phyloP scores from a whole-genome alignment of 2,888 invertebrate genomes.

The Ochlodes sylvanus region DNA sequence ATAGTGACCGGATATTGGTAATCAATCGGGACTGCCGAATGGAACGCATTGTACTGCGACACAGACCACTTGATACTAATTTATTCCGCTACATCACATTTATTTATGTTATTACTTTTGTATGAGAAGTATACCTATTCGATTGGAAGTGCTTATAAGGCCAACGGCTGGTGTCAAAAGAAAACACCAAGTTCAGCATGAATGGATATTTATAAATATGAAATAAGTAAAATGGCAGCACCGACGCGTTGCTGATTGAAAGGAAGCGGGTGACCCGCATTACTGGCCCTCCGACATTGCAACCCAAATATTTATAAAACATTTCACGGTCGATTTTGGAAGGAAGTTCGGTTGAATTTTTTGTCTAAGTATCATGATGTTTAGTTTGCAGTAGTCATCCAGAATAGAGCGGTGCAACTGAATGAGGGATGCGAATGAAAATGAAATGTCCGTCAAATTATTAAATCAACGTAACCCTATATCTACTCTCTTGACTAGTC shows the following conservation, averaged over 20 bases:
- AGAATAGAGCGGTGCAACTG: constrained; percentile 39
- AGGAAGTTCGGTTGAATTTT: too few relatives aligned
- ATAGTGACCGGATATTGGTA: constrained; percentile 33
- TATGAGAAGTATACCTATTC: too few relatives aligned
- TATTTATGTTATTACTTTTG: too few relatives aligned
- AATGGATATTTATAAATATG: too few relatives aligned
- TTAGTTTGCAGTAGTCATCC: not conserved
- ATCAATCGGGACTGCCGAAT: constrained; percentile 27
- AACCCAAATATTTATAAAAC: not conserved
- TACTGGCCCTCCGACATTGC: too few relatives aligned
- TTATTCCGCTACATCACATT: not conserved
- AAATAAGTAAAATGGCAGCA: too few relatives aligned
- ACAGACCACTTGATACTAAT: constrained; percentile 39
- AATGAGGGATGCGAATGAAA: constrained; percentile 55
- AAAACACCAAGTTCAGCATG: too few relatives aligned
- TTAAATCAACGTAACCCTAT: constrained; percentile 23
- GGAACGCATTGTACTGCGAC: constrained; percentile 38
- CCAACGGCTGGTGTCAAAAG: too few relatives aligned
- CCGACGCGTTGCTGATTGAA: too few relatives aligned
- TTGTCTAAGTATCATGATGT: not conserved
- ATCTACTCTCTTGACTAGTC: not conserved
- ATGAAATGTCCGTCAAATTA: constrained; percentile 56
- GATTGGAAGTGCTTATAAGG: too few relatives aligned
- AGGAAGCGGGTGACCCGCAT: too few relatives aligned
- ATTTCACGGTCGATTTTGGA: too few relatives aligned